Conservation (phyloP, 2,888 invertebrate genomes). For the Cosmia trapezina region DNA sequence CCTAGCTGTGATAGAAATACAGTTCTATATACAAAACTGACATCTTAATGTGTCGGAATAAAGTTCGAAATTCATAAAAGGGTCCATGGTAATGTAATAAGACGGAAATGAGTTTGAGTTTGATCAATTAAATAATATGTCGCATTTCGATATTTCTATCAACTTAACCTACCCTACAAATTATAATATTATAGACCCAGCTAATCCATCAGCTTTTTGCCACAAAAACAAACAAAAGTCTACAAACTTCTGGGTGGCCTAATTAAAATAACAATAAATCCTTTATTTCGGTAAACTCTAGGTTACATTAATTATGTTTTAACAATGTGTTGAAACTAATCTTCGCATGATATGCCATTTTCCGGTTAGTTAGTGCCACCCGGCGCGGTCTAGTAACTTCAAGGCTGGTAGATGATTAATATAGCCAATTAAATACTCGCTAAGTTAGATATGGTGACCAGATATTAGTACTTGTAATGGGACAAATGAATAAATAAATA, state of each 20-base stretch:
- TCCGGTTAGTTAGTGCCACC: conserved; percentile 55
- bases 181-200: background rate
- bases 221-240: background rate
- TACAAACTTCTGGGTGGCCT: conserved; percentile 2
- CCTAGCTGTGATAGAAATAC: no score
- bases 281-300: conserved; percentile 8
- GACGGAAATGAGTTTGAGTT: no score
- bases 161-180: no score
- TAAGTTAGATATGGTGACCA: conserved; percentile 50
- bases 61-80: no score
- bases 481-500: background rate
- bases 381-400: conserved; percentile 65
- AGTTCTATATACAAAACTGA: no score
- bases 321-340: conserved; percentile 54
- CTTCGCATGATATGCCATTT: conserved; percentile 53
- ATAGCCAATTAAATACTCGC: conserved; percentile 47
- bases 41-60: no score
- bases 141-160: no score
- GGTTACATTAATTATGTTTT: conserved; percentile 40
- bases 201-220: background rate
- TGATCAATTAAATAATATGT: no score
- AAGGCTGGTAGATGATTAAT: conserved; percentile 63
- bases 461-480: background rate
- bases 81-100: no score
- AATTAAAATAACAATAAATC: conserved; percentile 3